Percentiles rank a stretch among this genome's conserved stretches.
phyloP scores from a whole-genome alignment of 1,140 invertebrate species.

The Coelopa frigida region DNA sequence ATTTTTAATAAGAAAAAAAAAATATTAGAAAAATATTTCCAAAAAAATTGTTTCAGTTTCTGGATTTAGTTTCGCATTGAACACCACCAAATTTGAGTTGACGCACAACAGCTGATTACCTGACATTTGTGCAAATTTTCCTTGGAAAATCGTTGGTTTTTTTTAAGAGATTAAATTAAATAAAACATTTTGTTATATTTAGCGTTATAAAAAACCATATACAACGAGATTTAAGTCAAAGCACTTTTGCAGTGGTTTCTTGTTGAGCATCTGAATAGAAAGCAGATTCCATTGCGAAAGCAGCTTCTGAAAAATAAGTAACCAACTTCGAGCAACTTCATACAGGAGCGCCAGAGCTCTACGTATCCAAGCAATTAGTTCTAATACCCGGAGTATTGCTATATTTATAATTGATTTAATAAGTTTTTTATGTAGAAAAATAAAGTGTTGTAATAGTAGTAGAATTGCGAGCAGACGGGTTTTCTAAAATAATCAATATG shows the following conservation, averaged over 20 bases:
- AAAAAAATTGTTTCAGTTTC: no score
- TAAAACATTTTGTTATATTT: no score
- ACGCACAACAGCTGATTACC: no score
- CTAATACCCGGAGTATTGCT: neutral
- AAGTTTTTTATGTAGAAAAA: neutral
- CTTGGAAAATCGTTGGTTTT: no score
- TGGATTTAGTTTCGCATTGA: no score
- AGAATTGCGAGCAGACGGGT: constrained; percentile 12
- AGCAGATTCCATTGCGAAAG: constrained; percentile 17
- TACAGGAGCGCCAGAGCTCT: neutral
- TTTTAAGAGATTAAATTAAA: no score
- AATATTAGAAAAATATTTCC: no score
- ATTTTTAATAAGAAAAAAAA: no score
- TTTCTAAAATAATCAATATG: constrained; percentile 42
- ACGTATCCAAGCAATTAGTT: neutral
- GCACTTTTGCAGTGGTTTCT: constrained; percentile 18
- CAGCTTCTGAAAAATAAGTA: constrained; percentile 6
- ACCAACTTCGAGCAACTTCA: neutral
- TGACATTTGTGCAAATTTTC: no score
- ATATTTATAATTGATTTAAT: neutral
- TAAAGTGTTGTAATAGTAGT: neutral
- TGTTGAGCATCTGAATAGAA: constrained; percentile 9
- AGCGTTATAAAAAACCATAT: no score
- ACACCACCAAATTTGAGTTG: no score
- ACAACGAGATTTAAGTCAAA: no score